phyloP scores from a whole-genome alignment of 2,888 invertebrate genomes.

The Limnephilus lunatus region DNA sequence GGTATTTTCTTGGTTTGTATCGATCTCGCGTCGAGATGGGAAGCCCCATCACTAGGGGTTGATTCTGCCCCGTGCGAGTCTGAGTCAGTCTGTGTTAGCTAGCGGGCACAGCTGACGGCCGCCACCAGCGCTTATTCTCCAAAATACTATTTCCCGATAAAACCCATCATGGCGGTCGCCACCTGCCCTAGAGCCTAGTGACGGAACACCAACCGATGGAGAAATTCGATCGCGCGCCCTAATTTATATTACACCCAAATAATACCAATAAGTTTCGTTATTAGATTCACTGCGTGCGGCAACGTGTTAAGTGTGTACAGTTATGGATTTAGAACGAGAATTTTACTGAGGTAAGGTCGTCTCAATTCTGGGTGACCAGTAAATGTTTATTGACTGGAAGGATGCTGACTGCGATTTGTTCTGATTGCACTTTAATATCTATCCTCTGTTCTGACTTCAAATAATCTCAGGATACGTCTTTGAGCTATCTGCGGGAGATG shows the following conservation, averaged over 20 bases:
- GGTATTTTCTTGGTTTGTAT: background rate
- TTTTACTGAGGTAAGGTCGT: constrained; percentile 45
- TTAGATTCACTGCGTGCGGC: constrained; percentile 8
- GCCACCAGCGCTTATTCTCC: constrained; percentile 33
- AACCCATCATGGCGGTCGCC: constrained; percentile 58
- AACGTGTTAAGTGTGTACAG: constrained; percentile 35
- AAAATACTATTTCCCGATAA: constrained; percentile 56
- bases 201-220: constrained; percentile 47
- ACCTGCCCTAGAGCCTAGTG: constrained; percentile 51
- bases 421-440: background rate
- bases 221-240: background rate
- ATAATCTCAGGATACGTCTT: background rate
- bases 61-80: constrained; percentile 38
- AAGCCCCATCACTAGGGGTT: constrained; percentile 40
- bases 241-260: background rate
- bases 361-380: background rate
- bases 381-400: constrained; percentile 29
- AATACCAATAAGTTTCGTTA: constrained; percentile 26
- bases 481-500: background rate
- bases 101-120: constrained; percentile 53
- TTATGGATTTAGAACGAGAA: constrained; percentile 50
- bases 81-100: constrained; percentile 62
- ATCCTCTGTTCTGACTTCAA: background rate
- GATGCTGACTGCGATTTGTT: background rate
- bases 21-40: background rate